Base-by-base conservation (phyloP, 2,797 vertebrate genomes). In the Cetoscarus ocellatus region DNA sequence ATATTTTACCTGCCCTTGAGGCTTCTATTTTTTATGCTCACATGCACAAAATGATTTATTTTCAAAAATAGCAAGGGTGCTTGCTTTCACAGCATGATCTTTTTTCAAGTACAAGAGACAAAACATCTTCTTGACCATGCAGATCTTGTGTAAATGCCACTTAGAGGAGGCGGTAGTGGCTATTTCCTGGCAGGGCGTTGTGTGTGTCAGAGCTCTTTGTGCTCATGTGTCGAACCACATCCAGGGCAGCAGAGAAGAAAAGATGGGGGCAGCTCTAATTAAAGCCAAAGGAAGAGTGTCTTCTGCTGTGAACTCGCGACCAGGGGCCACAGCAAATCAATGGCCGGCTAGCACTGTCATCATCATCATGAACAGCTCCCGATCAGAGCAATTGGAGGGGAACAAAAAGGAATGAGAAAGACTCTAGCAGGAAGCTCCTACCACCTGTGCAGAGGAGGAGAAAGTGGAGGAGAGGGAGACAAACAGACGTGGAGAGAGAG, bases 351-450 rank as follows among this genome's bases (percentile, higher is more conserved):
- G 88, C 88, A 86, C 92, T 86, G 83, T 87, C 91, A 92, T 93
- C 90, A 92, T 92, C 86, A 92, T 92, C 86, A 91, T 88, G 89
- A 89, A 78, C 87, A 70, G 84, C 80, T 86, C 77, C 79, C 88
- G 84, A 92, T 92, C 90, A 92, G 84, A 86, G 90, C 88, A 91
- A 95, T 91, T 93, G 92, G 79, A 91, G 88, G 75, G 79, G 91
- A 92, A 94, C 91, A 94, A 93, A 93, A 91, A 92, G 73, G 83
- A 91, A 90, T 72, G 76, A 93, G 86, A 92, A 92, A 91, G 88
- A 91, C 84, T 87, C 80, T 55, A 90, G 76, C 74, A 72, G 82
- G 80, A 93, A 91, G 90, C 91, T 87, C 65, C 75, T 90, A 88
- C 88, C 93, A 93, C 91, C 91, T 94, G 91, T 88, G 90, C 84